Base-by-base conservation (phyloP, 2,888 invertebrate genomes). In the Conus canariensis region DNA sequence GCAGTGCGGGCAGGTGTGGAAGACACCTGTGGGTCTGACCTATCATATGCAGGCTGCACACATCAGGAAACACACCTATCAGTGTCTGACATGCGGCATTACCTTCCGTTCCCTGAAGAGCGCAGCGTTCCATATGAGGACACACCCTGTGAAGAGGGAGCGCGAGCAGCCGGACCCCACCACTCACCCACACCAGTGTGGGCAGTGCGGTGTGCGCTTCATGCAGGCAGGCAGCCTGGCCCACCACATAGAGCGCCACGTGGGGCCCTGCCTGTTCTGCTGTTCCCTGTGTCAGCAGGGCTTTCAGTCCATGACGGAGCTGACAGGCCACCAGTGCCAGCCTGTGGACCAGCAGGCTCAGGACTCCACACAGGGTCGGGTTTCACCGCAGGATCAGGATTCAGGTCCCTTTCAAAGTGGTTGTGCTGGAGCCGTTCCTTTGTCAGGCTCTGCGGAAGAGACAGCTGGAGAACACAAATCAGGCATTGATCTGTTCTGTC, bases 141-240 rank as follows among this genome's bases (percentile, higher is more conserved):
- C 30, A 7, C 85, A 60, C 64, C 85, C 85, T 30, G 85, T 30
- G n/a, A 60, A 60, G 10, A 85, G 25, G 10, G 12, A 16, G 12
- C 60, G n/a, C 14, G 64, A 60, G 30, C 60, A n/a, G n/a, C 12
- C 64, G 19, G 30, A 60, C 60, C 85, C 60, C 14, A 6, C 16
- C 59, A 85, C 60, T 6, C 60, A 64, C 16, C 64, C 85, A 7
- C 85, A 85, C 59, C 85, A 85, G 85, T 85, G 85, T 16, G 60
- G 85, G 30, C 59, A 10, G 12, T 85, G 85, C 30, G 85, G 85
- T 5, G 7, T 7, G 60, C 60, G 85, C n/a, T 85, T 85, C 64
- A 59, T 59, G 30, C 60, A 85, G 58, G 60, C 25, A n/a, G 85
- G 85, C 25, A 25, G n/a, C n/a, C 85, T 85, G 85, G 85, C 85